Conservation (phyloP, 2,888 invertebrate species). For the Philaethria dido region DNA sequence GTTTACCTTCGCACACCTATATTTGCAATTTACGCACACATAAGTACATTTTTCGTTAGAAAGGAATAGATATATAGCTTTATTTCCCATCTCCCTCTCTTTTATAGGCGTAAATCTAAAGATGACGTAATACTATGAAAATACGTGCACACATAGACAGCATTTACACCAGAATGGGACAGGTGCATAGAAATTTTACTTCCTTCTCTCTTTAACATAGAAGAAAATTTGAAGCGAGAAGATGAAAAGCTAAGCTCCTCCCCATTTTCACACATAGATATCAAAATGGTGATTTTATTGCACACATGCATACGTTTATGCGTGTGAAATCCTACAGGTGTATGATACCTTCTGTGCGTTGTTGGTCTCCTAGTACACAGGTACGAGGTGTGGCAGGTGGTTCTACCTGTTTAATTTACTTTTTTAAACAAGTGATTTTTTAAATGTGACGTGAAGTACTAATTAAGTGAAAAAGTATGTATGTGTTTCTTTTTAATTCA, state of each 20-base stretch:
- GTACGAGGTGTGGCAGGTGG: slow-evolving; percentile 67
- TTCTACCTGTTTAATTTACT: slow-evolving; percentile 30
- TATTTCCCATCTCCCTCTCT: neutral
- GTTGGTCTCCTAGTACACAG: slow-evolving; percentile 68
- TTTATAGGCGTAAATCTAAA: neutral
- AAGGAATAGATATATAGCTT: slow-evolving; percentile 45
- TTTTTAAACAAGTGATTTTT: neutral
- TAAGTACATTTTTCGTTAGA: neutral
- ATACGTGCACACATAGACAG: slow-evolving; percentile 34
- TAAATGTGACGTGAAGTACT: neutral
- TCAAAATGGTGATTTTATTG: neutral
- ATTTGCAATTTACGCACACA: neutral
- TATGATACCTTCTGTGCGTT: slow-evolving; percentile 50
- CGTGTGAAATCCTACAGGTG: slow-evolving; percentile 52
- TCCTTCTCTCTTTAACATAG: slow-evolving; percentile 10
- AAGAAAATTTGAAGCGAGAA: slow-evolving; percentile 8
- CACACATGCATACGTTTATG: slow-evolving; percentile 34
- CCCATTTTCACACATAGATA: slow-evolving; percentile 20
- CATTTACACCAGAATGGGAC: slow-evolving; percentile 13
- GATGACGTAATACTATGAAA: neutral
- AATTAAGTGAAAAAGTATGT: neutral
- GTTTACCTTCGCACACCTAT: slow-evolving; percentile 22
- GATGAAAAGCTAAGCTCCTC: slow-evolving; percentile 23
- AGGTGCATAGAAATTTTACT: slow-evolving; percentile 35
- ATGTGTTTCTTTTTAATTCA: neutral